Conservation (phyloP, 2,113 vertebrate species). For the Phaetusa simplex region DNA sequence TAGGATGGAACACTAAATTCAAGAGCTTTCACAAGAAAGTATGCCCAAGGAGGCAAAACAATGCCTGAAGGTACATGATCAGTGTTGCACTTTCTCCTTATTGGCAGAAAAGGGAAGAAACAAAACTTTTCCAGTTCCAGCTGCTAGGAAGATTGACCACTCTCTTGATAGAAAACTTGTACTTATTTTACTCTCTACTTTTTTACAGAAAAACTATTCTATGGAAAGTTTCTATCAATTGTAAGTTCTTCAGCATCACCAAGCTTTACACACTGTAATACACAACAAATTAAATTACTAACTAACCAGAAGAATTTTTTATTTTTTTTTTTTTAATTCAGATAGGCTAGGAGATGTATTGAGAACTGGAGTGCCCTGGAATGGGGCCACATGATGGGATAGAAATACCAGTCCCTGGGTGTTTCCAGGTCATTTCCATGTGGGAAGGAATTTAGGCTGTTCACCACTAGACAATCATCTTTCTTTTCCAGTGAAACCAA, state of each 20-base stretch:
- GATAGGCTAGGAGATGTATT: neutral
- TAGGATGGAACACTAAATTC: neutral
- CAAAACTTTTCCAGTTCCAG: neutral
- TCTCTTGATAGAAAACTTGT: neutral
- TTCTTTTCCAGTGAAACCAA: neutral
- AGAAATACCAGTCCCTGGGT: neutral
- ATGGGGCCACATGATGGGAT: fast-evolving
- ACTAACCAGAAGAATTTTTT: neutral
- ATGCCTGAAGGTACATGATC: neutral
- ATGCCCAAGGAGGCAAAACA: neutral
- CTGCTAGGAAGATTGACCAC: neutral
- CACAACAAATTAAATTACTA: neutral
- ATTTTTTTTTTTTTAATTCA: neutral
- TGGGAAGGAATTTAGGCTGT: neutral
- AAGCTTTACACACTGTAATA: neutral
- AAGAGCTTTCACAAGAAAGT: neutral
- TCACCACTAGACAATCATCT: neutral
- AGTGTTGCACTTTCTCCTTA: neutral
- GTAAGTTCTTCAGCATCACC: neutral
- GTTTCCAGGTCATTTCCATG: neutral
- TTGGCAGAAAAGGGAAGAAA: neutral
- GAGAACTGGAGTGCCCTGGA: neutral
- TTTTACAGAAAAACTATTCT: neutral
- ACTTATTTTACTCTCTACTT: neutral
- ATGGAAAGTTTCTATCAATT: neutral